Base-by-base conservation (phyloP, 2,888 invertebrate genomes). In the Polia nebulosa region DNA sequence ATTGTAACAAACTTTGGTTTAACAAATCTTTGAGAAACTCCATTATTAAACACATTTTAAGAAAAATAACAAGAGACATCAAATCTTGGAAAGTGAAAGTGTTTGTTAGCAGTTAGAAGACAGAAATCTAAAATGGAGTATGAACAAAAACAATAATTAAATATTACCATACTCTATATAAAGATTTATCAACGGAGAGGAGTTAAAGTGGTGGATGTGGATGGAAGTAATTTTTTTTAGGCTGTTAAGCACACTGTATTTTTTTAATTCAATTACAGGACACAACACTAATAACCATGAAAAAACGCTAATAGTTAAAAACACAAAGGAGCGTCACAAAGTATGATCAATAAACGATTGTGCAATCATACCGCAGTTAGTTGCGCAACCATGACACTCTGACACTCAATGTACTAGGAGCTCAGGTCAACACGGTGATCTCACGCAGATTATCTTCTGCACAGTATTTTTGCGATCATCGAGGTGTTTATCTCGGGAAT, bases 331-430 rank as follows among this genome's bases (percentile, higher is more conserved):
- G 58, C 49, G 55, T 4, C 15, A 45, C 17, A 32, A 27, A 36
- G 44, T 44, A n/a, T 70, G 63, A 72, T 76, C 58, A 72, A 80
- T 70, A 76, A 44, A 34, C 41, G 59, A 67, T 80, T 80, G 69
- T 80, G 72, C 72, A 79, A 75, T 51, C 27, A 32, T 57, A 76
- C 60, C 71, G 57, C 60, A 62, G 72, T 60, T 32, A 29, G 63
- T 72, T 66, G 77, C 83, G 76, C 72, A 80, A 69, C 36, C 22
- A 32, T 74, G 79, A 60, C 74, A 27, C 36, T 36, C 7, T 49
- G 74, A 60, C 79, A n/a, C 32, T 41, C 7, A 5, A 11, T 22
- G 32, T 29, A 52, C 74, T 20, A 41, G 34, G 27, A 63, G 59
- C 34, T 15, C 59, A 20, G 52, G 61, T 56, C 51, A 70, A 49